A percentile compares a stretch with the other conserved stretches of the same genome.
Conservation (phyloP, 2,797 vertebrate genomes). For the Simalia tracyae region DNA sequence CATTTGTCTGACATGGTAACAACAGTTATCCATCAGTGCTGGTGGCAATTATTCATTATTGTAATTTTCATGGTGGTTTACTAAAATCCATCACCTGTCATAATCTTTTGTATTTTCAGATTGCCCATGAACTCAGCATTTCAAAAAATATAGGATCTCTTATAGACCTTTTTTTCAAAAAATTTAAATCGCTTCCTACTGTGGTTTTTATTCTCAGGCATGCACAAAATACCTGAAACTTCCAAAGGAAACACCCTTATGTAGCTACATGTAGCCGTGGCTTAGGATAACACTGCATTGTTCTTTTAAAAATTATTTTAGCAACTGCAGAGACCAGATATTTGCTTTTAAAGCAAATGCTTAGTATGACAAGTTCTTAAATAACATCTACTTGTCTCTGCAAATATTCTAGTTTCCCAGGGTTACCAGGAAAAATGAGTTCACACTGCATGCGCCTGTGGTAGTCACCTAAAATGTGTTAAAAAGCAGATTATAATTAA, state of each 20-base stretch:
- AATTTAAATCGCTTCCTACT: background rate
- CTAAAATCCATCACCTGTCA: background rate
- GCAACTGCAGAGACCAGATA: background rate
- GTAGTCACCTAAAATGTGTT: background rate
- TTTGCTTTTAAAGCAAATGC: slow-evolving; percentile 4
- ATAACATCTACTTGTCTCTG: background rate
- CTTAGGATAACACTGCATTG: background rate
- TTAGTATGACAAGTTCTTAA: background rate
- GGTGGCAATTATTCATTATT: background rate
- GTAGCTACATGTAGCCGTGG: background rate
- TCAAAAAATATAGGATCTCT: background rate
- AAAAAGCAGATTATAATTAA: slow-evolving; percentile 19
- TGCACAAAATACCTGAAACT: background rate
- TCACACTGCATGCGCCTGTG: background rate
- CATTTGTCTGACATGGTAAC: background rate
- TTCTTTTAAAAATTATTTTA: background rate
- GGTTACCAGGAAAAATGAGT: background rate
- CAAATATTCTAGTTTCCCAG: background rate
- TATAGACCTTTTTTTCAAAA: background rate
- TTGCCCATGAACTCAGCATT: background rate
- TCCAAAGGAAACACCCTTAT: background rate
- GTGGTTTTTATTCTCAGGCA: background rate
- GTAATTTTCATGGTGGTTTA: background rate
- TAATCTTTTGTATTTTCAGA: slow-evolving; percentile 11
- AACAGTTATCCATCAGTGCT: background rate